phyloP scores from a whole-genome alignment of 1,140 invertebrate genomes.

The Reticulitermes speratus region DNA sequence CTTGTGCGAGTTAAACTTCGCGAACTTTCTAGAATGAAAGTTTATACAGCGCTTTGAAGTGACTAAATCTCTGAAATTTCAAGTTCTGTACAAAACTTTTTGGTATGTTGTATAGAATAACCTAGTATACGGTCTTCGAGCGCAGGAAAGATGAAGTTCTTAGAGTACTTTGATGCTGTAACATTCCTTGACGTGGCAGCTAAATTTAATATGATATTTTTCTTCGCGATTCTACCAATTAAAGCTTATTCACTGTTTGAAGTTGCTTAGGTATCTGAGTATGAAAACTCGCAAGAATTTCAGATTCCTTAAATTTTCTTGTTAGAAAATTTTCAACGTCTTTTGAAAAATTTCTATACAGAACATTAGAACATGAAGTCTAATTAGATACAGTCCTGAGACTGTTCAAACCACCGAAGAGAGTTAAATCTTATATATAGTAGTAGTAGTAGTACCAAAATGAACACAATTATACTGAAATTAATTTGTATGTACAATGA shows the following conservation, averaged over 20 bases:
- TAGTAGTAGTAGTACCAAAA: no score
- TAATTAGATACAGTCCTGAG: no score
- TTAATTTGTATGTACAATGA: no score
- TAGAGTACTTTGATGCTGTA: neutral
- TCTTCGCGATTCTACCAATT: neutral
- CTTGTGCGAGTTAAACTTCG: neutral
- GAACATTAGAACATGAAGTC: no score
- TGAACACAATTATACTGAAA: no score
- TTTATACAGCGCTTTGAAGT: constrained; percentile 7
- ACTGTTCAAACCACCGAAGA: no score
- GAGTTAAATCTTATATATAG: no score
- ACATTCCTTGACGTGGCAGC: neutral
- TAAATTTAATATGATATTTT: neutral
- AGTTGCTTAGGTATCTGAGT: neutral
- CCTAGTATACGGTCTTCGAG: neutral
- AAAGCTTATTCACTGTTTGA: neutral
- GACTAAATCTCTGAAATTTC: neutral
- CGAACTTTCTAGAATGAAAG: neutral
- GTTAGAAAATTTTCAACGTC: neutral
- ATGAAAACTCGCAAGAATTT: neutral
- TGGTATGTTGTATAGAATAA: neutral
- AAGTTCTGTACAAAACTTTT: neutral
- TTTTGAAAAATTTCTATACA: no score
- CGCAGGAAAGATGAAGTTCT: neutral
- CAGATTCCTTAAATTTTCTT: neutral